Evolutionary conservation across 1,140 invertebrate species (phyloP).

Genomic region (Lepidurus arcticus): DNA sequence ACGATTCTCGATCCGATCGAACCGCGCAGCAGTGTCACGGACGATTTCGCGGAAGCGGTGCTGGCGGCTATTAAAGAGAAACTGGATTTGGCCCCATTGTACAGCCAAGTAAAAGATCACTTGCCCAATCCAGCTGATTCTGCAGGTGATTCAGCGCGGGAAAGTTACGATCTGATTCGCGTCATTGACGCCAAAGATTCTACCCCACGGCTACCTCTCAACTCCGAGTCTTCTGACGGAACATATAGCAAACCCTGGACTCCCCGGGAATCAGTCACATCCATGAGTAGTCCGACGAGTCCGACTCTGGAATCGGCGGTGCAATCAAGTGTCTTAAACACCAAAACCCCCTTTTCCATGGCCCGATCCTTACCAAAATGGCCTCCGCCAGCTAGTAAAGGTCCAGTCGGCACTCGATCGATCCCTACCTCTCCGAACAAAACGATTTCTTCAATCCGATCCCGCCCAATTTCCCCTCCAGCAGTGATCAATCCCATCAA

Average conservation of each 20-base stretch:
- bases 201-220: slow-evolving; percentile 6
- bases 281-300: background rate
- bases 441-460: background rate
- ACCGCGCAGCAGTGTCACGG: slow-evolving; percentile 23
- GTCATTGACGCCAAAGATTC: slow-evolving; percentile 23
- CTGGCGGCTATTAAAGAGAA: slow-evolving; percentile 32
- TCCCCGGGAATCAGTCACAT: slow-evolving; percentile 7
- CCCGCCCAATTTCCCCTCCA: background rate
- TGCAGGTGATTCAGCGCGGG: background rate
- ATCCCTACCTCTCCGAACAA: background rate
- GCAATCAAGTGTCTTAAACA: background rate
- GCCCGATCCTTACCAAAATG: slow-evolving; percentile 32
- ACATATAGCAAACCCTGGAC: slow-evolving; percentile 33
- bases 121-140: slow-evolving; percentile 26
- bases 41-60: slow-evolving; percentile 32
- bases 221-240: slow-evolving; percentile 28
- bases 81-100: slow-evolving; percentile 31
- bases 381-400: slow-evolving; percentile 24
- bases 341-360: slow-evolving; percentile 3
- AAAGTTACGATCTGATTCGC: slow-evolving; percentile 27
- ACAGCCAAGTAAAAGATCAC: slow-evolving; percentile 33
- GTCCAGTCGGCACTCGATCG: background rate
- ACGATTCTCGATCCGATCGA: slow-evolving; percentile 22
- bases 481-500: background rate
- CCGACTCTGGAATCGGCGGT: background rate